Conservation (phyloP, 2,888 invertebrate genomes). For the Julus scanicus region DNA sequence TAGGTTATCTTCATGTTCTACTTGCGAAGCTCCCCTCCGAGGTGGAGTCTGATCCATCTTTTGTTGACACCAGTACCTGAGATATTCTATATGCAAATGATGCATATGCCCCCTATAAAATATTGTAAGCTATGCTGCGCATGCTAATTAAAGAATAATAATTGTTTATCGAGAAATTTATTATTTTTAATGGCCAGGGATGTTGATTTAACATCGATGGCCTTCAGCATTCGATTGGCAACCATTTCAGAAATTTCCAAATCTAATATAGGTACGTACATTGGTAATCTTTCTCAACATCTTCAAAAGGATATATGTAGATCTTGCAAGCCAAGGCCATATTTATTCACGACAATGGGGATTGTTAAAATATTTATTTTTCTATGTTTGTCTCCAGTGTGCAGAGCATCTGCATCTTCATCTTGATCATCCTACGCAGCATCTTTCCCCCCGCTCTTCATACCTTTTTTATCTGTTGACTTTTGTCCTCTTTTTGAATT, state of each 20-base stretch:
- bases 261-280: background rate
- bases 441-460: background rate
- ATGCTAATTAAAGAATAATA: too few relatives aligned
- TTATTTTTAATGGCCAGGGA: too few relatives aligned
- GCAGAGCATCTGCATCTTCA: background rate
- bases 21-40: too few relatives aligned
- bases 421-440: background rate
- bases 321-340: background rate
- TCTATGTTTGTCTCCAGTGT: background rate
- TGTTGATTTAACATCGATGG: too few relatives aligned
- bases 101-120: too few relatives aligned
- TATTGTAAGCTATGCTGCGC: too few relatives aligned
- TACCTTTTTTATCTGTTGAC: background rate
- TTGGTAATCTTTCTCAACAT: background rate
- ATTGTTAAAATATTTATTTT: background rate
- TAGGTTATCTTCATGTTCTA: too few relatives aligned
- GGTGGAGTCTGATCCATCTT: too few relatives aligned
- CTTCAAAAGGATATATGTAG: background rate
- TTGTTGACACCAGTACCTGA: too few relatives aligned
- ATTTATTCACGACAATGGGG: background rate
- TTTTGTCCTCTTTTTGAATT: background rate
- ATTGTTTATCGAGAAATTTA: too few relatives aligned
- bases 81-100: too few relatives aligned
- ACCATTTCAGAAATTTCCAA: background rate
- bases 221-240: too few relatives aligned